These are phyloP conservation scores for Caenorhabditis drosophilae DNA, from an alignment of 2,888 invertebrate genomes.

Conservation along the genomic window DNA sequence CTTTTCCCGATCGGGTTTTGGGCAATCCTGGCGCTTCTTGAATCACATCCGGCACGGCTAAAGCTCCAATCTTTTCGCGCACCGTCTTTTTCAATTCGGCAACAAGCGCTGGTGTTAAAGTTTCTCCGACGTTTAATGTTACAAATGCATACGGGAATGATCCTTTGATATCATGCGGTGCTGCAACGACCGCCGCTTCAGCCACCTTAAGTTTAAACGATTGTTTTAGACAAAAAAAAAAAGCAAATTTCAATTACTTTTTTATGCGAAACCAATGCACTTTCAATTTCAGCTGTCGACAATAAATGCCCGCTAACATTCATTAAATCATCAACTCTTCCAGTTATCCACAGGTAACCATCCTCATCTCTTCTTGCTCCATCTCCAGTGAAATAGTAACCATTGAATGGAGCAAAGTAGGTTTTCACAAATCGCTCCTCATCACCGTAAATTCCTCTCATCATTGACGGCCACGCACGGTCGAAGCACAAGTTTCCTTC, in stretches of 20 bases:
- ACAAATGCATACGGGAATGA: conserved; percentile 97
- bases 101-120: conserved; percentile 29
- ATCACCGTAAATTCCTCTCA: conserved; percentile 90
- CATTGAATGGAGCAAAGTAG: conserved; percentile 93
- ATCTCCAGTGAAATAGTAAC: conserved; percentile 96
- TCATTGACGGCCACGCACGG: conserved; percentile 96
- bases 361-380: conserved; percentile 80
- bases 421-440: conserved; percentile 83
- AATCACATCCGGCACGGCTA: conserved; percentile 91
- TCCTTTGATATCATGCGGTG: conserved; percentile 92
- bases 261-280: conserved; percentile 72
- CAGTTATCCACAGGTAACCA: conserved; percentile 76
- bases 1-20: conserved; percentile 82
- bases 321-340: conserved; percentile 89
- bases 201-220: conserved; percentile 75
- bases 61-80: conserved; percentile 87
- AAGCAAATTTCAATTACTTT: conserved; percentile 27
- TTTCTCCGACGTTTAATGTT: conserved; percentile 76
- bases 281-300: conserved; percentile 87
- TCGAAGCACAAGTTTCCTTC: conserved; percentile 77
- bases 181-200: conserved; percentile 94
- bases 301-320: conserved; percentile 97
- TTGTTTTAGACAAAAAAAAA: not conserved
- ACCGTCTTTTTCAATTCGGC: conserved; percentile 73
- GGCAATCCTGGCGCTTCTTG: conserved; percentile 92